Evolutionary conservation across 2,113 vertebrate genomes (phyloP).

Genomic region (Polypterus senegalus): DNA sequence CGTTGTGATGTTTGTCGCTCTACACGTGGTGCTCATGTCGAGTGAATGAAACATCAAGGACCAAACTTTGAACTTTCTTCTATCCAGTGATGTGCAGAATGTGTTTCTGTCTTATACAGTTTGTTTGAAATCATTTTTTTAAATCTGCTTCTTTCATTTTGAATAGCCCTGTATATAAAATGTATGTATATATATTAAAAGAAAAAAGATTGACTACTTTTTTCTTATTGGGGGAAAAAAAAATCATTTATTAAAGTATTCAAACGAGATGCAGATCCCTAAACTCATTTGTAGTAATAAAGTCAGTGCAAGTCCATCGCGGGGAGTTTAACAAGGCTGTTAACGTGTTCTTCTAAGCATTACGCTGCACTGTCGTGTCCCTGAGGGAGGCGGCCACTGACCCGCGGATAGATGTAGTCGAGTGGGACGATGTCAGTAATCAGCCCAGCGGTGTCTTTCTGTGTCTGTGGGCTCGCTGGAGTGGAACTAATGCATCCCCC

Average conservation of each 20-base stretch:
- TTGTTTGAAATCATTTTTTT: constrained; percentile 3
- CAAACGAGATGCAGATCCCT: constrained; percentile 41
- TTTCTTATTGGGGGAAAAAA: constrained; percentile 14
- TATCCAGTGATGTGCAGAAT: no score
- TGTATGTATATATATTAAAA: no score
- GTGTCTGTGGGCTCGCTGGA: constrained; percentile 40
- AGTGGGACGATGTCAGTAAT: constrained; percentile 55
- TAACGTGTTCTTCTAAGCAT: constrained; percentile 65
- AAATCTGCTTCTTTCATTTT: background rate
- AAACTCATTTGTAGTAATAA: constrained; percentile 68
- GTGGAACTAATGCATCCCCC: constrained; percentile 64
- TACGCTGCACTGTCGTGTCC: constrained; percentile 38
- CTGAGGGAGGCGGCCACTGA: constrained; percentile 50
- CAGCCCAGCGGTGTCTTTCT: constrained; percentile 42
- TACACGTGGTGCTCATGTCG: no score
- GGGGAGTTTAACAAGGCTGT: constrained; percentile 55
- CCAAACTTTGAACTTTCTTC: no score
- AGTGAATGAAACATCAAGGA: no score
- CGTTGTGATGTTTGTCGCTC: no score
- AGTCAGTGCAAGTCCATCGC: constrained; percentile 55
- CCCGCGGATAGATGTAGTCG: constrained; percentile 47
- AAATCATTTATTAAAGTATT: constrained; percentile 28
- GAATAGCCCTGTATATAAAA: background rate
- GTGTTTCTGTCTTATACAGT: no score
- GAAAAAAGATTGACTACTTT: background rate